Conservation (phyloP, 1,140 invertebrate genomes). For the Hyles euphorbiae region DNA sequence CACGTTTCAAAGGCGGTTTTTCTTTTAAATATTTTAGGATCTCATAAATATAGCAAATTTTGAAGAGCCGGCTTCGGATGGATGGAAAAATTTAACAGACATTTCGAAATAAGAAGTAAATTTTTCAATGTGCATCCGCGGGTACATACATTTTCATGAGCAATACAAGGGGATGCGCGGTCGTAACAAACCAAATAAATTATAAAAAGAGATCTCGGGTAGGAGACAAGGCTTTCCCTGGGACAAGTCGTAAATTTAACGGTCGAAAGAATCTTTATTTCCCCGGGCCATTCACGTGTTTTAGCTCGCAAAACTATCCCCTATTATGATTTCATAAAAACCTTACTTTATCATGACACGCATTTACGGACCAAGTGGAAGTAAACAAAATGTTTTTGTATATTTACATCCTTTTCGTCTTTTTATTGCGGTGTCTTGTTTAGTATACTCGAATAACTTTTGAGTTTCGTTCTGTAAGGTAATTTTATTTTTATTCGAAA, state of each 20-base stretch:
- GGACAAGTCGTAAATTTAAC: constrained; percentile 73
- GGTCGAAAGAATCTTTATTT: constrained; percentile 69
- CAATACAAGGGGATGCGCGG: constrained; percentile 33
- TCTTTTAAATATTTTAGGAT: too few relatives aligned
- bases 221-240: constrained; percentile 60
- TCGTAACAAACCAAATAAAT: constrained; percentile 71
- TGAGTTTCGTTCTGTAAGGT: too few relatives aligned
- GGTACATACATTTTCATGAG: constrained; percentile 25
- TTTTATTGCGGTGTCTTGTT: too few relatives aligned
- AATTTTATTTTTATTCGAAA: too few relatives aligned
- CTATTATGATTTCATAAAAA: constrained; percentile 53
- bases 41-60: too few relatives aligned
- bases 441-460: too few relatives aligned
- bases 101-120: constrained; percentile 13
- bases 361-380: too few relatives aligned
- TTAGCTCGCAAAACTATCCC: constrained; percentile 57
- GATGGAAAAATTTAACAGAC: constrained; percentile 16
- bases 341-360: constrained; percentile 1
- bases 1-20: too few relatives aligned
- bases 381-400: too few relatives aligned
- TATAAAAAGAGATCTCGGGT: constrained; percentile 66
- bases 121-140: constrained; percentile 21
- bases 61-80: too few relatives aligned
- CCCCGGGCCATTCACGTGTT: constrained; percentile 57
- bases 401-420: too few relatives aligned